Evolutionary conservation across 35 echinoderm and acorn worm genomes (phyloP), one percentile per base, ranked within the genome.

Genomic region (Stichopus chloronotus): DNA sequence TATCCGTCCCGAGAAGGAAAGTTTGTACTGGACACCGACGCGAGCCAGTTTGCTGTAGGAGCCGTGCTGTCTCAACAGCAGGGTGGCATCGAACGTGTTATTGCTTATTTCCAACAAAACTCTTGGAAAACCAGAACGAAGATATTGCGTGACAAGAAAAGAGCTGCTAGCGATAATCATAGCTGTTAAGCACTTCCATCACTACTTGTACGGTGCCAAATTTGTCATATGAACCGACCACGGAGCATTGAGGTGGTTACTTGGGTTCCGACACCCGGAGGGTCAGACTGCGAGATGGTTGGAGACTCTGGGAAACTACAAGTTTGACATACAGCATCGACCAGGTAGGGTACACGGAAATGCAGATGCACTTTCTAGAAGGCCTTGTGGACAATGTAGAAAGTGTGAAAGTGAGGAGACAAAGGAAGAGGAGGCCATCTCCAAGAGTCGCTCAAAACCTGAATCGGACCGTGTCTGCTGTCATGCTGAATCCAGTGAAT

Each of bases 11-110:
- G 4, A 10, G 55, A 84, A 13, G 91, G 52, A 13, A 53, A 25
- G 12, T 97, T 95, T 76, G 77, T 97, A 17, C 69, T 96, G n/a
- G 95, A 96, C 19, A 96, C 95, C 9, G 95, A 94, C 59, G 95
- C 90, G 2, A 96, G 95, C 54, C 55, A 88, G 16, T 52, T 53
- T 6, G 55, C 8, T n/a, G 9, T n/a, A 20, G 79, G 79, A 57
- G 14, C 79, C 8, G 79, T 83, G 22, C 79, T 83, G 4, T 52
- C 79, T 5, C 79, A 83, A 7, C 20, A n/a, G 4, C 16, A 55
- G 24, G 43, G 52, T 30, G 79, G 7, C 14, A 5, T 6, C 14
- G 79, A 83, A 3, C 23, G 5, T 13, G 79, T 83, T 6, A 4
- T 52, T 7, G 79, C 79, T 57, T 83, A 83, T n/a, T 43, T 55